phyloP scores from a whole-genome alignment of 2,797 vertebrate genomes.

The Peromyscus eremicus region DNA sequence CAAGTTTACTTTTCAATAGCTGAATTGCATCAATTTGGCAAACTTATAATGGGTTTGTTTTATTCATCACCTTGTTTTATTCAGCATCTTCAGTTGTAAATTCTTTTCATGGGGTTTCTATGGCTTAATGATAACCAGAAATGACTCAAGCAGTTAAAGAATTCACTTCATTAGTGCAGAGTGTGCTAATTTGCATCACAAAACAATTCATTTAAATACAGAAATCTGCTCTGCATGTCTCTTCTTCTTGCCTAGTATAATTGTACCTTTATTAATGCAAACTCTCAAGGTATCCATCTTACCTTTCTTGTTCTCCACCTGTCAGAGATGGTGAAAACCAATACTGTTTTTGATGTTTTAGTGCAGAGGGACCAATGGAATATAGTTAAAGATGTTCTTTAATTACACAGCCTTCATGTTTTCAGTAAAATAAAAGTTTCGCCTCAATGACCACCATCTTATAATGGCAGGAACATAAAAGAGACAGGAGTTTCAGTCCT shows the following conservation, averaged over 20 bases:
- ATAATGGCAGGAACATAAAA: neutral
- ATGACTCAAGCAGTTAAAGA: constrained; percentile 75
- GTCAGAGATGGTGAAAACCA: constrained; percentile 61
- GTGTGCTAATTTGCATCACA: constrained; percentile 72
- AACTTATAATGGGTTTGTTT: constrained; percentile 81
- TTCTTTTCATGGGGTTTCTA: constrained; percentile 75
- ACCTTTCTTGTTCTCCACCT: constrained; percentile 66
- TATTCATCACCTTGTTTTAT: constrained; percentile 80
- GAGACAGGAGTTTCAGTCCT: neutral
- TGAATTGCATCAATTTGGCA: constrained; percentile 67
- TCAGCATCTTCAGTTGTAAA: constrained; percentile 75
- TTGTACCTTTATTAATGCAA: constrained; percentile 81
- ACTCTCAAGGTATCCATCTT: constrained; percentile 78
- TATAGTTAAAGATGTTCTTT: constrained; percentile 40
- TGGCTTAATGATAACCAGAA: constrained; percentile 83
- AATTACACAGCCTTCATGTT: neutral
- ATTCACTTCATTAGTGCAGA: constrained; percentile 77
- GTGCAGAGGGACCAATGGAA: neutral
- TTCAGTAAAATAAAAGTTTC: constrained; percentile 36
- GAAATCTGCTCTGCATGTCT: constrained; percentile 76
- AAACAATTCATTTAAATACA: constrained; percentile 83
- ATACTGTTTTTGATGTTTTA: constrained; percentile 47
- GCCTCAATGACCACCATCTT: neutral
- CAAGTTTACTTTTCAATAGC: constrained; percentile 76
- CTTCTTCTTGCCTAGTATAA: constrained; percentile 73